Percentiles rank a stretch among this genome's conserved stretches.
Evolutionary conservation across 2,797 vertebrate genomes (phyloP).

Genomic region (Poeciliopsis turneri): DNA sequence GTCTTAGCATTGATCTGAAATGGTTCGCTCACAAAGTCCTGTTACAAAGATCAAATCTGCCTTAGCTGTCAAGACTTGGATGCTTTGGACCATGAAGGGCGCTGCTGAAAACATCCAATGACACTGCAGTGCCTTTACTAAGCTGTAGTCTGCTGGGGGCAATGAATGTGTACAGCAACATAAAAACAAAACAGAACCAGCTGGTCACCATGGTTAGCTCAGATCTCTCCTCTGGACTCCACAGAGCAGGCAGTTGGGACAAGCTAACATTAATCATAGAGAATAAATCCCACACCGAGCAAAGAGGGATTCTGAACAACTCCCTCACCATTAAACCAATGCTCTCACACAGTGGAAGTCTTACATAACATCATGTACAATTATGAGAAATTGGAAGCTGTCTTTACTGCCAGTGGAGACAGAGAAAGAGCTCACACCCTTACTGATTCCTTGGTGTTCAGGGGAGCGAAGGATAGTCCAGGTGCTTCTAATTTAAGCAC

Average conservation of each 20-base stretch:
- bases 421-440: background rate
- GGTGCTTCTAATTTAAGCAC: background rate
- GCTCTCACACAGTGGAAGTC: background rate
- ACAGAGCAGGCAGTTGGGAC: background rate
- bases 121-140: background rate
- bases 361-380: background rate
- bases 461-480: background rate
- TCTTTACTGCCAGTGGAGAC: background rate
- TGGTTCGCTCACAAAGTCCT: background rate
- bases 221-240: background rate
- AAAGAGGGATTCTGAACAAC: background rate
- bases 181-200: background rate
- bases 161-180: background rate
- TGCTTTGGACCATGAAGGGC: background rate
- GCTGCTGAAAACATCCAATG: background rate
- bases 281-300: background rate
- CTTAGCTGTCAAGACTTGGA: background rate
- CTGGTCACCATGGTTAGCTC: background rate
- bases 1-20: background rate
- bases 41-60: background rate
- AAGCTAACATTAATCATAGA: slow-evolving; percentile 6
- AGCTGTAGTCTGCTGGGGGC: background rate
- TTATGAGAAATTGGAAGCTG: background rate
- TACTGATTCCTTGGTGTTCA: background rate
- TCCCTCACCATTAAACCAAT: background rate